These are phyloP conservation scores for Pangasius djambal DNA, from an alignment of 2,797 vertebrate genomes.

Conservation along the genomic window DNA sequence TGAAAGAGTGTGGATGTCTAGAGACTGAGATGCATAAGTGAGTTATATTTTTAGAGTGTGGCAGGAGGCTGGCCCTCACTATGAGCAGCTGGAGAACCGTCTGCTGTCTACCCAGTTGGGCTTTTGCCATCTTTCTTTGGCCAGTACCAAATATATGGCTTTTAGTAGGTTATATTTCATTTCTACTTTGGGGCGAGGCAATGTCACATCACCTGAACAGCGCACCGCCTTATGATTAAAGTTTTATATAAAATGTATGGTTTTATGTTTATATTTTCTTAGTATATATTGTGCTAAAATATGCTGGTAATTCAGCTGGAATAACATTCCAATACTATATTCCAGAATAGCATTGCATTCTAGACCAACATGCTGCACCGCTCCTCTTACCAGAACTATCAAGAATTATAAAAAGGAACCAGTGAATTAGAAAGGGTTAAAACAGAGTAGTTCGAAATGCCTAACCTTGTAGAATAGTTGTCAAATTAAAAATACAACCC, in stretches of 20 bases:
- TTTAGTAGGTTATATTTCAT: neutral
- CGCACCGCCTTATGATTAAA: neutral
- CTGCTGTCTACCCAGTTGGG: conserved; percentile 64
- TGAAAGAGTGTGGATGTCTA: conserved; percentile 56
- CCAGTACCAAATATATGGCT: conserved; percentile 56
- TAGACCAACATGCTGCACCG: neutral
- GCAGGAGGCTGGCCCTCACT: conserved; percentile 70
- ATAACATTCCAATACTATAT: neutral
- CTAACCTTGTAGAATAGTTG: neutral
- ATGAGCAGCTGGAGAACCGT: conserved; percentile 75
- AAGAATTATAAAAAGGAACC: neutral
- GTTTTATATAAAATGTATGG: neutral
- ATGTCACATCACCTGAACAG: neutral
- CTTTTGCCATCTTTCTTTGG: conserved; percentile 65
- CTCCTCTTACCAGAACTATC: neutral
- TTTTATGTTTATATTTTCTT: neutral
- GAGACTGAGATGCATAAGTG: conserved; percentile 53
- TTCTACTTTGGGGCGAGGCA: neutral
- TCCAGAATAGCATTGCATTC: neutral
- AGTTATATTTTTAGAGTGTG: conserved; percentile 75
- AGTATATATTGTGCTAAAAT: neutral
- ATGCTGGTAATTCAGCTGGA: conserved; percentile 7
- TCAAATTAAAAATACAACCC: too few species aligned
- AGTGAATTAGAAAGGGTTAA: neutral
- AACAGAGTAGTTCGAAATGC: neutral